phyloP scores from a whole-genome alignment of 1,140 invertebrate species.

The Drosophila bocqueti region DNA sequence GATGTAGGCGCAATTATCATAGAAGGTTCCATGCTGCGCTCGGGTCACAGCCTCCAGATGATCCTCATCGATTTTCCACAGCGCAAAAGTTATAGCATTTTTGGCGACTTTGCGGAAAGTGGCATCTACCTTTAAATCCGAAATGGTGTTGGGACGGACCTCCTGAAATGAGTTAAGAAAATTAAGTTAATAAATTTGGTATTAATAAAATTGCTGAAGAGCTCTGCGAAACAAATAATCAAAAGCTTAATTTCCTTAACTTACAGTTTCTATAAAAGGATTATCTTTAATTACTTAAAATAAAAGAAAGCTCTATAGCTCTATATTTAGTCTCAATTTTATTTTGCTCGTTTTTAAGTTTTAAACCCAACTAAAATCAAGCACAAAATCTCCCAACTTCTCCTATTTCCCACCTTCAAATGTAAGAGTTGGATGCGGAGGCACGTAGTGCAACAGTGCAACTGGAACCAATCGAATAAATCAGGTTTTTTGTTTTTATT shows the following conservation, averaged over 20 bases:
- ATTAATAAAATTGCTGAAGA: no score
- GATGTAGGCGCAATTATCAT: constrained; percentile 94
- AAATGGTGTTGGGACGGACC: constrained; percentile 78
- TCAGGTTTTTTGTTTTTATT: constrained; percentile 36
- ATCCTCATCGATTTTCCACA: constrained; percentile 94
- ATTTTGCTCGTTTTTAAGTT: neutral
- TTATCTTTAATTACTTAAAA: no score
- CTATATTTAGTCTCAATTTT: neutral
- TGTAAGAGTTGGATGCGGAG: neutral
- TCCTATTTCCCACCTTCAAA: constrained; percentile 2
- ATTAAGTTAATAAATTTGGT: neutral
- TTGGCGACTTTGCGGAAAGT: constrained; percentile 91
- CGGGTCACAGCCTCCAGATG: constrained; percentile 90
- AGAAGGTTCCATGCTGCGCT: constrained; percentile 93
- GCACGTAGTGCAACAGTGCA: constrained; percentile 13
- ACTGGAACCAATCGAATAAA: constrained; percentile 13
- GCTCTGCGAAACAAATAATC: no score
- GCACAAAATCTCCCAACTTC: neutral
- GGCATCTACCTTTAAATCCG: constrained; percentile 85
- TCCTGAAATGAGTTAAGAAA: constrained; percentile 52
- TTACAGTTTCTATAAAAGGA: no score
- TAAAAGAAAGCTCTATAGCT: no score
- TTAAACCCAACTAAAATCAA: neutral
- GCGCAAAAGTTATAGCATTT: constrained; percentile 90
- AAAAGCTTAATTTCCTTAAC: no score